Evolutionary conservation across 2,113 vertebrate genomes (phyloP).

Genomic region (Myiopsitta monachus): DNA sequence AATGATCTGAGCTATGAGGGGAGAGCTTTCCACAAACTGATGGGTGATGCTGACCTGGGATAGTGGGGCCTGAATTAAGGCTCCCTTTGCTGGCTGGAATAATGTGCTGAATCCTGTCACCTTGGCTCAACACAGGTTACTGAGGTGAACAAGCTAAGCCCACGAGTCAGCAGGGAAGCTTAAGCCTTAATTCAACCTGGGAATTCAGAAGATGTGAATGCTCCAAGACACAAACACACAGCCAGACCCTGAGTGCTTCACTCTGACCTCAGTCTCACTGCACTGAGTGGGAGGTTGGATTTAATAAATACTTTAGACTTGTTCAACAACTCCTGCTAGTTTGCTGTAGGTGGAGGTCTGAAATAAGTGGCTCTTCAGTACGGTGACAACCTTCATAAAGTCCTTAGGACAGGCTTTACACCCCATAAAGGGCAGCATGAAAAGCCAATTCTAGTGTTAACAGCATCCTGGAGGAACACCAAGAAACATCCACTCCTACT

Average conservation of each 20-base stretch:
- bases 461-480: not conserved
- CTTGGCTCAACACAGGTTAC: not conserved
- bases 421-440: accelerated
- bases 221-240: not conserved
- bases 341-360: not conserved
- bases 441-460: not conserved
- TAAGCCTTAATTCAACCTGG: not conserved
- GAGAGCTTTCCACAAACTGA: not conserved
- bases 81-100: not conserved
- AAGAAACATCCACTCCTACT: not conserved
- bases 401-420: not conserved
- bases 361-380: not conserved
- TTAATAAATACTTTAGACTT: not conserved
- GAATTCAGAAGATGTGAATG: not conserved
- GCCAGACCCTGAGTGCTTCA: not conserved
- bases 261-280: not conserved
- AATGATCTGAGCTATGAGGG: not conserved
- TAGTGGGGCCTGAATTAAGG: not conserved
- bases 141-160: not conserved
- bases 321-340: not conserved
- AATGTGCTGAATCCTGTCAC: accelerated
- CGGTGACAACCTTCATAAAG: not conserved
- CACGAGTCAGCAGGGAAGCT: not conserved
- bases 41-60: not conserved
- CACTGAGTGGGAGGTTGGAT: not conserved